Evolutionary conservation across 2,888 invertebrate species (phyloP), one percentile per base, ranked within the genome.

Genomic region (Cremastinae sp.): DNA sequence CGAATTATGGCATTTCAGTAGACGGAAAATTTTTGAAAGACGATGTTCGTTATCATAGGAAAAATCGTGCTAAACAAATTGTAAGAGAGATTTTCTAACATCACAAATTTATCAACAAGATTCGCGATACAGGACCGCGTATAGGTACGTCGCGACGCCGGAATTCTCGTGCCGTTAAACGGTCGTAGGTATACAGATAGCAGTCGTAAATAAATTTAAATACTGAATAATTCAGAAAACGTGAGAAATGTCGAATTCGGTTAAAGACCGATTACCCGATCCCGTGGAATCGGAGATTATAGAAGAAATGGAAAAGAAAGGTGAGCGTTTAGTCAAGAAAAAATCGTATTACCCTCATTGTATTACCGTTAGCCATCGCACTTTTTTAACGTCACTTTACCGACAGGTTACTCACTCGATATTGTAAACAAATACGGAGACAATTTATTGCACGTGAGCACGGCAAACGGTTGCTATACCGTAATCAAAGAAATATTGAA

Each of bases 381-480:
- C 22, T 58, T 41, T 14, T 2, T 41, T 47, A 51, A 56, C 74
- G 61, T 7, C 7, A 28, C 10, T 56, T n/a, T 18, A 39, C 53
- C 62, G 74, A n/a, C 64, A 88, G 88, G 83, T 47, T 85, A 84
- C 75, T 86, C 85, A 2, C 78, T 87, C 18, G 86, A 87, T 58
- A 75, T 82, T 5, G 83, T 84, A 0, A 88, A 88, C 68, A 84
- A 81, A 72, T 87, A 86, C 49, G 85, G 86, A 10, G 88, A 89
- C 43, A 88, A 87, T 78, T 80, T 89, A 22, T 68, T 88, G 9
- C 88, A 89, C 16, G 28, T 84, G 1, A 83, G 85, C 62, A 86
- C 86, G n/a, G 83, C 86, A 8, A 88, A 87, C 59, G 83, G 84
- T 28, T 89, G 85, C 20, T 51, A 76, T 55, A 56, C 55, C 12